A percentile compares a stretch with the other conserved stretches of the same genome.
Evolutionary conservation across 1,140 invertebrate species (phyloP).

Genomic region (Psilanteris sp.): DNA sequence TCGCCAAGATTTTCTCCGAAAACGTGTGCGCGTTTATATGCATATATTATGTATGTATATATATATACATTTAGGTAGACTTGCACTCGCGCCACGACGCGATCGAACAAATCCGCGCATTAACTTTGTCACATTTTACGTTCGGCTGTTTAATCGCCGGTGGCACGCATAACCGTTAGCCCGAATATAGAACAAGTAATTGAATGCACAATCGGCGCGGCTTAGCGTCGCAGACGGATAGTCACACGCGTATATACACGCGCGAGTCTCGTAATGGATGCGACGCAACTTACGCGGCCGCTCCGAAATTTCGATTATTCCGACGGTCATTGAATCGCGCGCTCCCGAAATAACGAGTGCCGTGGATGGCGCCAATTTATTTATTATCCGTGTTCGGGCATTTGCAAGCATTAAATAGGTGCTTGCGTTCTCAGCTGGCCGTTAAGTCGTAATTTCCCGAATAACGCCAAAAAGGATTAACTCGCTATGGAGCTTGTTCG

Average conservation of each 20-base stretch:
- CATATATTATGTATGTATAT: too few species aligned
- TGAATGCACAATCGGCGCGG: conserved; percentile 24
- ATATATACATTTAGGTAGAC: too few species aligned
- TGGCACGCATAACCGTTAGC: conserved; percentile 7
- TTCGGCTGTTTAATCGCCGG: conserved; percentile 15
- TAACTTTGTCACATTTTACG: conserved; percentile 16
- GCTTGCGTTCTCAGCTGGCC: conserved; percentile 24
- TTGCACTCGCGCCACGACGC: too few species aligned
- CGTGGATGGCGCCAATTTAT: conserved; percentile 25
- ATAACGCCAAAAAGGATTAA: conserved; percentile 51
- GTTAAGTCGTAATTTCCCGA: conserved; percentile 54
- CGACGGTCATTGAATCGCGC: conserved; percentile 23
- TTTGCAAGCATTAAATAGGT: conserved; percentile 41
- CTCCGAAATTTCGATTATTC: conserved; percentile 22
- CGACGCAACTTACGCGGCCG: conserved; percentile 6
- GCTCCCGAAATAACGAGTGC: conserved; percentile 37
- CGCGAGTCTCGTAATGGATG: conserved; percentile 9
- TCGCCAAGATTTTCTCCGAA: too few species aligned
- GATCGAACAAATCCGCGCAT: conserved; percentile 7
- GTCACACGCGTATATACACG: too few species aligned
- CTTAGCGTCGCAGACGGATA: conserved; percentile 6
- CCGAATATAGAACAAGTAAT: conserved; percentile 31
- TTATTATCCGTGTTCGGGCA: conserved; percentile 36
- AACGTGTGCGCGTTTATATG: too few species aligned
- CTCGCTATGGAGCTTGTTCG: conserved; percentile 22